A percentile compares a stretch with the other conserved stretches of the same genome.
Evolutionary conservation across 2,113 vertebrate species (phyloP).

Genomic region (Protomyctophum bolini): DNA sequence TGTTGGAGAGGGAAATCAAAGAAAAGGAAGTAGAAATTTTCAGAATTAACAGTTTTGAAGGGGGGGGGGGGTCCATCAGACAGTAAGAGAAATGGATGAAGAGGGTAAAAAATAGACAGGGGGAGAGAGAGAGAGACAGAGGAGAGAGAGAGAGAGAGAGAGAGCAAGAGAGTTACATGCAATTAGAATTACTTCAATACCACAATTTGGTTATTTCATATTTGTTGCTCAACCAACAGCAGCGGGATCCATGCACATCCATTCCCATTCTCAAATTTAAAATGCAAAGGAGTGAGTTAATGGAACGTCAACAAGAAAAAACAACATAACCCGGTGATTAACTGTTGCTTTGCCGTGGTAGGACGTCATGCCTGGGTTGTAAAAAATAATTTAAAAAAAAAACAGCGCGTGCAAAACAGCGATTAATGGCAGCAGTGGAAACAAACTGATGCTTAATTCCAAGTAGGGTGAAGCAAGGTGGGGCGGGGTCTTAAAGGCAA

Average conservation of each 20-base stretch:
- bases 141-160: conserved; percentile 56
- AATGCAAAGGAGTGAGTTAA: conserved; percentile 60
- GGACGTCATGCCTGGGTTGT: conserved; percentile 62
- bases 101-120: conserved; percentile 1
- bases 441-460: conserved; percentile 26
- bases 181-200: conserved; percentile 86
- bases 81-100: neutral
- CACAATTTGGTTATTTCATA: conserved; percentile 73
- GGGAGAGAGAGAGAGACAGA: conserved; percentile 66
- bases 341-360: conserved; percentile 40
- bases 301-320: conserved; percentile 46
- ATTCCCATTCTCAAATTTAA: conserved; percentile 68
- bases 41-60: conserved; percentile 8
- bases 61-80: neutral
- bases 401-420: conserved; percentile 42
- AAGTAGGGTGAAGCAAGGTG: conserved; percentile 37
- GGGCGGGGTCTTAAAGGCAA: conserved; percentile 19
- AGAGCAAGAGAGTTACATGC: conserved; percentile 90
- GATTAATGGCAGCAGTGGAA: conserved; percentile 45
- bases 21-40: neutral
- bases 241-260: conserved; percentile 65
- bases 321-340: conserved; percentile 51
- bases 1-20: neutral
- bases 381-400: conserved; percentile 5
- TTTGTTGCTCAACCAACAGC: conserved; percentile 56